Evolutionary conservation across 35 echinoderm and acorn worm species (phyloP).

Genomic region (Ptychodera flava): DNA sequence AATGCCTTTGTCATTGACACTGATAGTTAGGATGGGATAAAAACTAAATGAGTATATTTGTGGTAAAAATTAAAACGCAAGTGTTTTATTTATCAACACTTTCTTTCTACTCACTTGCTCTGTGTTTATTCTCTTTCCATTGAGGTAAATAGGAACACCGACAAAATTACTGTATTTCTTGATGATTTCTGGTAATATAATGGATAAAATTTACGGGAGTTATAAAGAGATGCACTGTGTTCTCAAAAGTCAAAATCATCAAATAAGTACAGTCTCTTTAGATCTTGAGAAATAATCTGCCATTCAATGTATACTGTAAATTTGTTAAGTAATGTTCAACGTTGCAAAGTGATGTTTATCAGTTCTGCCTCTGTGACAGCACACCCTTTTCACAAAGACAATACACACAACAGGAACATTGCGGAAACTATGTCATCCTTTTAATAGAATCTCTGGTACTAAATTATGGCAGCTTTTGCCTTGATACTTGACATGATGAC

Average conservation of each 20-base stretch:
- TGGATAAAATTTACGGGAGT: neutral
- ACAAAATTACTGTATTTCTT: slow-evolving; percentile 92
- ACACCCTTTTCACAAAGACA: too few relatives aligned
- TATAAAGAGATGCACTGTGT: neutral
- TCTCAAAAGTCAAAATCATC: neutral
- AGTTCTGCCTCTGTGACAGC: neutral
- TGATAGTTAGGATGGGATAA: too few relatives aligned
- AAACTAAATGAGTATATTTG: too few relatives aligned
- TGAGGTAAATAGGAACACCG: slow-evolving; percentile 81
- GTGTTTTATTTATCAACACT: too few relatives aligned
- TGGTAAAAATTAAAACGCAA: too few relatives aligned
- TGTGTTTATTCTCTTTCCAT: slow-evolving; percentile 79
- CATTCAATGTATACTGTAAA: neutral
- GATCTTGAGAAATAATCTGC: neutral
- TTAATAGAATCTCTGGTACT: too few relatives aligned
- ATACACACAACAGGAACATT: too few relatives aligned
- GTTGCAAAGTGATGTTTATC: neutral
- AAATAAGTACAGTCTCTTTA: neutral
- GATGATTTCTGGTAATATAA: slow-evolving; percentile 67
- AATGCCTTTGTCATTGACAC: too few relatives aligned
- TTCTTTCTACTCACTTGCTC: slow-evolving; percentile 53
- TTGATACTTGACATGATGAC: too few relatives aligned
- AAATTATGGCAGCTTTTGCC: too few relatives aligned
- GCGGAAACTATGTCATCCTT: too few relatives aligned
- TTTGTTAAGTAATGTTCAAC: neutral